phyloP scores from a whole-genome alignment of 92 coral and sea anemone species.

The Palythoa heliodiscus region DNA sequence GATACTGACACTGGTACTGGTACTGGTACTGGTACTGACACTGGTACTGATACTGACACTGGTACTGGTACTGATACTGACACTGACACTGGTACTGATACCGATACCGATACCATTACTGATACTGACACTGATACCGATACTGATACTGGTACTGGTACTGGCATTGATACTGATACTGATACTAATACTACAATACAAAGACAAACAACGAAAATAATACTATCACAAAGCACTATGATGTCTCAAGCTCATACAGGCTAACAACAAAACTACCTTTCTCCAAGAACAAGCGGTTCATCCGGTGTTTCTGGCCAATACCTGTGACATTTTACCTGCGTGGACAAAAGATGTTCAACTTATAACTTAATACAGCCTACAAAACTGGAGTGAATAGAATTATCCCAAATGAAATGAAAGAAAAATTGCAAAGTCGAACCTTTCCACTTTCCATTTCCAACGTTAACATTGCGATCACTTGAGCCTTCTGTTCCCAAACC shows the following conservation, averaged over 20 bases:
- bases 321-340: conserved; percentile 83
- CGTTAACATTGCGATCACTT: conserved; percentile 91
- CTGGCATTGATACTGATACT: too few relatives aligned
- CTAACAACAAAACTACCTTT: conserved; percentile 41
- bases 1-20: too few relatives aligned
- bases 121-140: too few relatives aligned
- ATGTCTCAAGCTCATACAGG: neutral
- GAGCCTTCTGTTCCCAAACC: conserved; percentile 96
- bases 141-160: too few relatives aligned
- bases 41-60: too few relatives aligned
- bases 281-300: conserved; percentile 64
- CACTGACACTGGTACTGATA: too few relatives aligned
- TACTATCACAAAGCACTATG: neutral
- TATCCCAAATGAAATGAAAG: neutral
- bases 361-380: neutral
- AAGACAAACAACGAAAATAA: neutral
- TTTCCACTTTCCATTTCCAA: conserved; percentile 87
- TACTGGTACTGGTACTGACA: too few relatives aligned
- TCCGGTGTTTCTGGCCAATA: conserved; percentile 89
- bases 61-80: too few relatives aligned
- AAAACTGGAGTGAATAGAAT: neutral
- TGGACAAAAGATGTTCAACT: neutral
- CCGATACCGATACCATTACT: too few relatives aligned
- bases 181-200: too few relatives aligned
- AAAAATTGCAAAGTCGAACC: conserved; percentile 37